These are phyloP conservation scores for Struthio camelus DNA, from an alignment of 2,113 vertebrate genomes.

Conservation along the genomic window DNA sequence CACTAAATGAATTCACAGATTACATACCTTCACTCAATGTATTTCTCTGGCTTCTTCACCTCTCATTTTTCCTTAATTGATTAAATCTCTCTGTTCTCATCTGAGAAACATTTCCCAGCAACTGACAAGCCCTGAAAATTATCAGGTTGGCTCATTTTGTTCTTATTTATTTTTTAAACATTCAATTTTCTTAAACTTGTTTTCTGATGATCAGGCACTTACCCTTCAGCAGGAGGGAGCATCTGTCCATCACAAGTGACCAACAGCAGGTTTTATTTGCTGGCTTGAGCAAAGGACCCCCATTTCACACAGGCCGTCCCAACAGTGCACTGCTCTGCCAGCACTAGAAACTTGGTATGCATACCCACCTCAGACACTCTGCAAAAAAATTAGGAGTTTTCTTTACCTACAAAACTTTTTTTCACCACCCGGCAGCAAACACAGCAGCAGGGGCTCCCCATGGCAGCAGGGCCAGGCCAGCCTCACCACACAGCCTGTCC, in stretches of 20 bases:
- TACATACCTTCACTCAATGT: not conserved
- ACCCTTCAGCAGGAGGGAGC: conserved; percentile 34
- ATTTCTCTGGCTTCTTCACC: not conserved
- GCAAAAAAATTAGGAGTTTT: too few species aligned
- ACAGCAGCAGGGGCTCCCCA: too few species aligned
- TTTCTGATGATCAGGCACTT: conserved; percentile 13
- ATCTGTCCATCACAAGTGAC: not conserved
- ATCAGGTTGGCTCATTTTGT: conserved; percentile 10
- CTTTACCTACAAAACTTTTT: too few species aligned
- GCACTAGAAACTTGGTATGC: too few species aligned
- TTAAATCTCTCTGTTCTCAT: not conserved
- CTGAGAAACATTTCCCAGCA: conserved; percentile 45
- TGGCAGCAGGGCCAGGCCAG: too few species aligned
- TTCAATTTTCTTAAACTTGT: not conserved
- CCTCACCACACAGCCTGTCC: too few species aligned
- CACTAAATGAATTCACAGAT: not conserved
- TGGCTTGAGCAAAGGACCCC: not conserved
- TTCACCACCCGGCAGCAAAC: too few species aligned
- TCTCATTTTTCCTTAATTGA: not conserved
- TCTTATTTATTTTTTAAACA: not conserved
- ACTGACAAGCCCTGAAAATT: conserved; percentile 36
- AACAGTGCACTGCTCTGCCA: too few species aligned
- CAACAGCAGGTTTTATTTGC: conserved; percentile 28
- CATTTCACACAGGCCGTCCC: too few species aligned
- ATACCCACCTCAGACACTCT: too few species aligned